phyloP scores from a whole-genome alignment of 2,888 invertebrate species.

The Trichopria drosophilae region DNA sequence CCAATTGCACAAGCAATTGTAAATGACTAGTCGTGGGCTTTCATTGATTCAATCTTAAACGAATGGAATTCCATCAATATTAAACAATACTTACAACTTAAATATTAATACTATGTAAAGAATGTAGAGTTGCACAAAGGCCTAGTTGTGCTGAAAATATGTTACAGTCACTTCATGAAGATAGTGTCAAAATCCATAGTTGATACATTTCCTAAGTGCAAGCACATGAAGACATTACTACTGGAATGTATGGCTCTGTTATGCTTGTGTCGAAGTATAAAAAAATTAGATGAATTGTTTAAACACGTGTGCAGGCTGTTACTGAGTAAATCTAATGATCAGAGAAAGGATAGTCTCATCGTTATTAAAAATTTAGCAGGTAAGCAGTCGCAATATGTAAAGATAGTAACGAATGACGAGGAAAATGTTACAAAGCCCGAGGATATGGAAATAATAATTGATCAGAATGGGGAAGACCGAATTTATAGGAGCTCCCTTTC shows the following conservation, averaged over 20 bases:
- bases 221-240: slow-evolving; percentile 15
- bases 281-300: slow-evolving; percentile 16
- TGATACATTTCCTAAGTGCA: slow-evolving; percentile 11
- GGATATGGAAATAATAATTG: neutral
- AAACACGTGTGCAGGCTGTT: slow-evolving; percentile 18
- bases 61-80: slow-evolving; percentile 21
- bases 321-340: neutral
- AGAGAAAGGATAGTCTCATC: slow-evolving; percentile 3
- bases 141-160: slow-evolving; percentile 22
- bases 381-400: no score
- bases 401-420: slow-evolving; percentile 3
- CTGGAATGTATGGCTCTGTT: slow-evolving; percentile 28
- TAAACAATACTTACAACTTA: slow-evolving; percentile 14
- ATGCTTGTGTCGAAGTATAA: slow-evolving; percentile 19
- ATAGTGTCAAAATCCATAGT: slow-evolving; percentile 14
- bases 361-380: no score
- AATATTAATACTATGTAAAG: slow-evolving; percentile 14
- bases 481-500: slow-evolving; percentile 23
- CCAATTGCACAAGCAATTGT: slow-evolving; percentile 25
- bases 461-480: no score
- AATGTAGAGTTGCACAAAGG: neutral
- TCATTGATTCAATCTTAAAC: slow-evolving; percentile 16
- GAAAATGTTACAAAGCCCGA: slow-evolving; percentile 2
- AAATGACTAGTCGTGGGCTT: no score
- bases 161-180: slow-evolving; percentile 29